These are phyloP conservation scores for Chaetops frenatus DNA, from an alignment of 2,113 vertebrate species.

Conservation along the genomic window DNA sequence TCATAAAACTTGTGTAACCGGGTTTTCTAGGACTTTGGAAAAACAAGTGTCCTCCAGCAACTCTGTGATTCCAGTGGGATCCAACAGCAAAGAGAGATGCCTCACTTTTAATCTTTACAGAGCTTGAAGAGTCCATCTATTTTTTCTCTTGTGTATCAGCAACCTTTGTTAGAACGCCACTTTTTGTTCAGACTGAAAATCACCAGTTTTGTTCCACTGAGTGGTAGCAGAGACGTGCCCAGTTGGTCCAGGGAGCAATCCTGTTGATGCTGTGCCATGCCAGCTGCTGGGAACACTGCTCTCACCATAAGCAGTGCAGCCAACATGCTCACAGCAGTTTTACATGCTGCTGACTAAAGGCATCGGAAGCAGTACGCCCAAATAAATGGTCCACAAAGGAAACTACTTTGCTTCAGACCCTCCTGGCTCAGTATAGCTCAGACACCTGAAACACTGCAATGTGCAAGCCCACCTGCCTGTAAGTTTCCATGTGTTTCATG, in stretches of 20 bases:
- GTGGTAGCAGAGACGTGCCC: background rate
- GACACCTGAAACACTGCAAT: background rate
- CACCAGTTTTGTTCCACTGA: background rate
- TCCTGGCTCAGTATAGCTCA: background rate
- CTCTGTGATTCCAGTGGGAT: background rate
- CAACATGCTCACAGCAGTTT: background rate
- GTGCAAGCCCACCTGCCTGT: background rate
- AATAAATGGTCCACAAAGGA: background rate
- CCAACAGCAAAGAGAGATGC: background rate
- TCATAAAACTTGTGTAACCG: background rate
- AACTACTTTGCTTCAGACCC: background rate
- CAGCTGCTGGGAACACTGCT: background rate
- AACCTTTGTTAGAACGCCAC: background rate
- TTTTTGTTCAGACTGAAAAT: background rate
- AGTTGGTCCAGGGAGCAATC: background rate
- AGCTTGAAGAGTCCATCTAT: background rate
- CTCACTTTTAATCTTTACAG: background rate
- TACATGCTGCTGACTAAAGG: background rate
- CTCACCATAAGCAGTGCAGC: fast-evolving
- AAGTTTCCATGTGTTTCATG: background rate
- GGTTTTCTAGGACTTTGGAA: background rate
- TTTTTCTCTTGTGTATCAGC: background rate
- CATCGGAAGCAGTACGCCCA: background rate
- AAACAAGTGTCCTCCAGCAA: background rate
- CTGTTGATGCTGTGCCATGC: background rate